A percentile compares a stretch with the other conserved stretches of the same genome.
phyloP scores from a whole-genome alignment of 2,113 vertebrate genomes.

The Ginglymostoma cirratum region DNA sequence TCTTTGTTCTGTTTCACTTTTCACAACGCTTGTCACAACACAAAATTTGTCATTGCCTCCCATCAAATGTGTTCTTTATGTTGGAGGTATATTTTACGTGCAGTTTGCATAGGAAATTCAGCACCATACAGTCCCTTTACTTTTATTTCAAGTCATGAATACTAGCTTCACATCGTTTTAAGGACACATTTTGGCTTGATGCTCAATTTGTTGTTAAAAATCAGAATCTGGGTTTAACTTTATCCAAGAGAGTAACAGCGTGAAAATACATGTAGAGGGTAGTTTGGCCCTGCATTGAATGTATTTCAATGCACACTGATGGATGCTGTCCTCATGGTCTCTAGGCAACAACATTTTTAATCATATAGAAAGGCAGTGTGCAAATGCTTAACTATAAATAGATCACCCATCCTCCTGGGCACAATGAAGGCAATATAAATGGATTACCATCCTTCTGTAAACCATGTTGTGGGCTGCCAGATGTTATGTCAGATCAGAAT shows the following conservation, averaged over 20 bases:
- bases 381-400: neutral
- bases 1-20: constrained; percentile 8
- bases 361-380: neutral
- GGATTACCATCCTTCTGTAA: neutral
- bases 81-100: neutral
- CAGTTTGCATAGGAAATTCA: neutral
- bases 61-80: neutral
- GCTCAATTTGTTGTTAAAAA: neutral
- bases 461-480: neutral
- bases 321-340: neutral
- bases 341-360: neutral
- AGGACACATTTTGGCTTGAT: neutral
- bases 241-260: neutral
- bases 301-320: neutral
- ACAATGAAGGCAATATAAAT: neutral
- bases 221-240: neutral
- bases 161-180: neutral
- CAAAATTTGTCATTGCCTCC: neutral
- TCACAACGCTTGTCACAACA: neutral
- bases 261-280: neutral
- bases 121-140: neutral
- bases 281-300: neutral
- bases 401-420: neutral
- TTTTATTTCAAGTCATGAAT: neutral
- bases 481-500: too few species aligned